A percentile compares a stretch with the other conserved stretches of the same genome.
Conservation (phyloP, 2,797 vertebrate genomes). For the Pipistrellus pygmaeus region DNA sequence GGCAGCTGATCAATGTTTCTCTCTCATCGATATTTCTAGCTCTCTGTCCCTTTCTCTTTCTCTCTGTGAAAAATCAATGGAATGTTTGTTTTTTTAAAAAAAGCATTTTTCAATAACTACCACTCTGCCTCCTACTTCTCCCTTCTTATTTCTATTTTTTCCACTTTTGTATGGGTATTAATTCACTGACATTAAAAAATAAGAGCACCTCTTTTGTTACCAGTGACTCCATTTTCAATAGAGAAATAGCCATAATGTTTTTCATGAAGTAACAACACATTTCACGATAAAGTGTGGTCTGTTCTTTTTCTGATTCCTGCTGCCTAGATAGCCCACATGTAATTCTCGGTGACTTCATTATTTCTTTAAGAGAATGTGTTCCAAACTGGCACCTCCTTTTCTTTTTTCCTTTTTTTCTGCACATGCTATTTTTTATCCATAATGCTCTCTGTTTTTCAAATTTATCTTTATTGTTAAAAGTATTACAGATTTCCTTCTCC, state of each 20-base stretch:
- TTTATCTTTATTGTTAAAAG: too few relatives aligned
- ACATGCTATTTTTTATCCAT: neutral
- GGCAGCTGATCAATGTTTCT: too few relatives aligned
- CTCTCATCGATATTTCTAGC: too few relatives aligned
- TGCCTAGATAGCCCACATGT: neutral
- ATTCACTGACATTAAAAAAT: neutral
- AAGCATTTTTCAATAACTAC: neutral
- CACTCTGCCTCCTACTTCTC: too few relatives aligned
- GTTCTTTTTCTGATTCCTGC: neutral
- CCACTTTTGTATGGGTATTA: neutral
- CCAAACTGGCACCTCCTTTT: neutral
- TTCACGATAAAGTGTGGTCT: neutral
- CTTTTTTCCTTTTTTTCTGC: neutral
- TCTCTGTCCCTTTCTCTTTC: too few relatives aligned
- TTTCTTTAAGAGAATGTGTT: neutral
- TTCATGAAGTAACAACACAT: neutral
- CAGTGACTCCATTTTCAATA: neutral
- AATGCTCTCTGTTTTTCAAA: neutral
- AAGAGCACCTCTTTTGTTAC: neutral
- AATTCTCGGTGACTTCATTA: fast-evolving
- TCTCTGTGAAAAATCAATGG: too few relatives aligned
- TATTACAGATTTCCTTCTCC: too few relatives aligned
- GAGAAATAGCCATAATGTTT: neutral
- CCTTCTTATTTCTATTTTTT: neutral
- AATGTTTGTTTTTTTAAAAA: too few relatives aligned